These are phyloP conservation scores for Hylomyscus alleni DNA, from an alignment of 2,797 vertebrate genomes.

Conservation along the genomic window DNA sequence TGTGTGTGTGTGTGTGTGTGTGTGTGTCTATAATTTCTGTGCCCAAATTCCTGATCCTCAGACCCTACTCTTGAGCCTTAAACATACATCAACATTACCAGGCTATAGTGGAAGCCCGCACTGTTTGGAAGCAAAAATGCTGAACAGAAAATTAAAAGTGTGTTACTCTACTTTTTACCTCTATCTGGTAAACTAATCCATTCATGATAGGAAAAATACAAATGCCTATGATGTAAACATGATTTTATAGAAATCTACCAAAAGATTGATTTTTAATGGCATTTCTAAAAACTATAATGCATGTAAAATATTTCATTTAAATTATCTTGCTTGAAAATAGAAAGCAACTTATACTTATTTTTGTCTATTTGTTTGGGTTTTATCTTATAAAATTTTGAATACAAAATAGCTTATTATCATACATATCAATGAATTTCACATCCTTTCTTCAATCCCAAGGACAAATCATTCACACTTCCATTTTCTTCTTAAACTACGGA, in stretches of 20 bases:
- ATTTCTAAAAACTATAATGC: neutral
- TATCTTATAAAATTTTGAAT: neutral
- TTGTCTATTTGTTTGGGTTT: neutral
- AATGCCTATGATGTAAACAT: neutral
- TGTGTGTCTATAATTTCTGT: neutral
- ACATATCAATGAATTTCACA: neutral
- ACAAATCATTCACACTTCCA: neutral
- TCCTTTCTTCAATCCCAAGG: neutral
- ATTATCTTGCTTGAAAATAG: constrained; percentile 1
- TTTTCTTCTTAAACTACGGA: constrained; percentile 21
- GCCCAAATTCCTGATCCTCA: neutral
- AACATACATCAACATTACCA: neutral
- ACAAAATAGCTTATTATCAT: neutral
- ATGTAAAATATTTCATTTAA: neutral
- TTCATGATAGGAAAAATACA: neutral
- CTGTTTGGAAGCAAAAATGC: neutral
- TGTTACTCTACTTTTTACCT: neutral
- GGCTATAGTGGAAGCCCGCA: neutral
- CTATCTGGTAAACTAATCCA: neutral
- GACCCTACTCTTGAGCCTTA: neutral
- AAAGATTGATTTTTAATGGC: neutral
- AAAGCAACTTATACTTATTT: neutral
- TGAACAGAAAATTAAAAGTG: neutral
- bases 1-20: no score
- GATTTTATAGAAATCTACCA: neutral